Evolutionary conservation across 2,113 vertebrate species (phyloP).

Genomic region (Crypturellus undulatus): DNA sequence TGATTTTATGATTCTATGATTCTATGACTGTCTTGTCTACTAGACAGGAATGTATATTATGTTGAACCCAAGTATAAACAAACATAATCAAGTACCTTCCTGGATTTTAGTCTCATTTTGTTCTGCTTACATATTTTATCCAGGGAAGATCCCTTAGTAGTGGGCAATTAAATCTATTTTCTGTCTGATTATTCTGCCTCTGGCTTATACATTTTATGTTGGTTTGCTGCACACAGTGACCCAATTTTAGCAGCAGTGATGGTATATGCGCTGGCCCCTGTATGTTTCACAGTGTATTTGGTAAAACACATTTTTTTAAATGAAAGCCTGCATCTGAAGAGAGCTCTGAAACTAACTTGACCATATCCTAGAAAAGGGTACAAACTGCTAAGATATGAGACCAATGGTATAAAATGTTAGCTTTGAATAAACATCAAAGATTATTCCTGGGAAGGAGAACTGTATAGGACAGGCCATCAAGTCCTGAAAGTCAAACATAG

Average conservation of each 20-base stretch:
- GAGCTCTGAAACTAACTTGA: neutral
- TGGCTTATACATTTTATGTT: slow-evolving; percentile 12
- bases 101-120: neutral
- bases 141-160: neutral
- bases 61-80: neutral
- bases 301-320: slow-evolving; percentile 5
- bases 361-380: neutral
- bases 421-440: neutral
- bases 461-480: neutral
- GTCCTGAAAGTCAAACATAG: neutral
- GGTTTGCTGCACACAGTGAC: slow-evolving; percentile 13
- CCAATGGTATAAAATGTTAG: neutral
- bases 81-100: neutral
- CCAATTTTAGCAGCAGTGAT: slow-evolving; percentile 14
- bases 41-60: neutral
- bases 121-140: neutral
- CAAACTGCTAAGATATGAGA: neutral
- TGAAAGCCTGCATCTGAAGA: neutral
- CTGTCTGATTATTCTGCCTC: slow-evolving; percentile 8
- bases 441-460: neutral
- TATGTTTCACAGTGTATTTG: neutral
- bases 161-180: slow-evolving; percentile 14
- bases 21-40: neutral
- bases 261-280: neutral
- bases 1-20: too few species aligned